Evolutionary conservation across 2,797 vertebrate genomes (phyloP).

Genomic region (Rhyacichthys aspro): DNA sequence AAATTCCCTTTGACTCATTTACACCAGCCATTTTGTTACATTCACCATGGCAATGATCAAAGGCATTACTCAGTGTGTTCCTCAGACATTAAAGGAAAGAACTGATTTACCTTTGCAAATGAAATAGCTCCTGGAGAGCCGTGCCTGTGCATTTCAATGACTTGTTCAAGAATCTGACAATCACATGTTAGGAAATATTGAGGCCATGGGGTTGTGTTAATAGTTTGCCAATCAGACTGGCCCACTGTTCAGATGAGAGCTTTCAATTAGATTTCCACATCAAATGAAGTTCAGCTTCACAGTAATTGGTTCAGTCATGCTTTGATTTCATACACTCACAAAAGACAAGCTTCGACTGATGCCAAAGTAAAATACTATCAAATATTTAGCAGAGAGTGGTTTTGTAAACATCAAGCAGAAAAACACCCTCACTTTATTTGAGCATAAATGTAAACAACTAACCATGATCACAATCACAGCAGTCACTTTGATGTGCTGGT

Average conservation of each 20-base stretch:
- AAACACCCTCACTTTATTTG: slow-evolving; percentile 13
- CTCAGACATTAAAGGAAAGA: slow-evolving; percentile 63
- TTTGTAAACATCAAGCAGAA: slow-evolving; percentile 4
- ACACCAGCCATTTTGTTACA: slow-evolving; percentile 50
- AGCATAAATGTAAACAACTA: slow-evolving; percentile 6
- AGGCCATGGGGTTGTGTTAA: slow-evolving; percentile 58
- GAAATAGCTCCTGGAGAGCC: slow-evolving; percentile 63
- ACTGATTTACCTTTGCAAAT: slow-evolving; percentile 73
- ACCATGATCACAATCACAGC: slow-evolving; percentile 25
- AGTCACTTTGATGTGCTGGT: slow-evolving; percentile 27
- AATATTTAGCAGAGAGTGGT: slow-evolving; percentile 18
- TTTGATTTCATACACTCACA: slow-evolving; percentile 47
- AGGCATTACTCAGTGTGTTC: slow-evolving; percentile 53
- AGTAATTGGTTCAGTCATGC: slow-evolving; percentile 50
- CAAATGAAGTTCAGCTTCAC: slow-evolving; percentile 51
- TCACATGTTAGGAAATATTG: slow-evolving; percentile 50
- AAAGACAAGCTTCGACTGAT: slow-evolving; percentile 33
- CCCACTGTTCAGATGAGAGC: slow-evolving; percentile 45
- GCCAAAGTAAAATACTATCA: slow-evolving; percentile 21
- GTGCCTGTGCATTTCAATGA: slow-evolving; percentile 64
- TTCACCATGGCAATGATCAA: slow-evolving; percentile 67
- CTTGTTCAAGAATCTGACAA: slow-evolving; percentile 48
- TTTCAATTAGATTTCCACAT: slow-evolving; percentile 62
- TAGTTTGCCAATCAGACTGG: slow-evolving; percentile 59
- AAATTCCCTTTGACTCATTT: slow-evolving; percentile 54